Percentiles rank a stretch among this genome's conserved stretches.
phyloP scores from a whole-genome alignment of 2,888 invertebrate genomes.

The Pristionchus japonicus region DNA sequence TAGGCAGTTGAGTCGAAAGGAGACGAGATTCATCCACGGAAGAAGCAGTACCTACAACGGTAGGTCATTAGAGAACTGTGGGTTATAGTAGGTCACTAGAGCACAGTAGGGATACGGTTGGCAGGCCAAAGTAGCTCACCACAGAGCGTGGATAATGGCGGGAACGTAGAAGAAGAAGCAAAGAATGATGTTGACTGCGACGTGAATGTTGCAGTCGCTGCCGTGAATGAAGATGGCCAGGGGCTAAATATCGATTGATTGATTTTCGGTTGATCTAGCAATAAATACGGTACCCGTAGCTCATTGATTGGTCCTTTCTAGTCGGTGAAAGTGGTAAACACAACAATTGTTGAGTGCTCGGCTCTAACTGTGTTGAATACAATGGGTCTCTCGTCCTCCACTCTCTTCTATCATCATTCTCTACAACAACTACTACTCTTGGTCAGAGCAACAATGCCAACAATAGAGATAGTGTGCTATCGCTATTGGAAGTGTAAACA shows the following conservation, averaged over 20 bases:
- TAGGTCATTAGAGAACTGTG: too few species aligned
- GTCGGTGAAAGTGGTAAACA: not conserved
- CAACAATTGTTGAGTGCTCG: constrained; percentile 6
- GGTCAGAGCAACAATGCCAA: not conserved
- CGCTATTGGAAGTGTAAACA: not conserved
- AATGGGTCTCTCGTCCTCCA: not conserved
- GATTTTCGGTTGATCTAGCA: not conserved
- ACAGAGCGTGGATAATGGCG: constrained; percentile 69
- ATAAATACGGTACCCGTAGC: not conserved
- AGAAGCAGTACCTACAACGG: constrained; percentile 46
- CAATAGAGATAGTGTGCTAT: constrained; percentile 30
- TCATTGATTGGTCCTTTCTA: not conserved
- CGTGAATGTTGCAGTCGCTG: constrained; percentile 70
- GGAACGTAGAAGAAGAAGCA: constrained; percentile 69
- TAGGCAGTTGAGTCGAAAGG: constrained; percentile 8
- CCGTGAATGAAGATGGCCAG: constrained; percentile 71
- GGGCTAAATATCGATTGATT: constrained; percentile 55
- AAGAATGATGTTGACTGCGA: constrained; percentile 67
- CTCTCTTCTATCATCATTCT: not conserved
- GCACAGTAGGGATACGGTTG: not conserved
- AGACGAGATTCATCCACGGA: constrained; percentile 43
- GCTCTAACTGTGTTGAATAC: not conserved
- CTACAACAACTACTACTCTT: not conserved
- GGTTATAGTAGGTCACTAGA: not conserved
- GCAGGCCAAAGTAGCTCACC: constrained; percentile 49